phyloP scores from a whole-genome alignment of 92 coral and sea anemone genomes.

The Nematostella vectensis region DNA sequence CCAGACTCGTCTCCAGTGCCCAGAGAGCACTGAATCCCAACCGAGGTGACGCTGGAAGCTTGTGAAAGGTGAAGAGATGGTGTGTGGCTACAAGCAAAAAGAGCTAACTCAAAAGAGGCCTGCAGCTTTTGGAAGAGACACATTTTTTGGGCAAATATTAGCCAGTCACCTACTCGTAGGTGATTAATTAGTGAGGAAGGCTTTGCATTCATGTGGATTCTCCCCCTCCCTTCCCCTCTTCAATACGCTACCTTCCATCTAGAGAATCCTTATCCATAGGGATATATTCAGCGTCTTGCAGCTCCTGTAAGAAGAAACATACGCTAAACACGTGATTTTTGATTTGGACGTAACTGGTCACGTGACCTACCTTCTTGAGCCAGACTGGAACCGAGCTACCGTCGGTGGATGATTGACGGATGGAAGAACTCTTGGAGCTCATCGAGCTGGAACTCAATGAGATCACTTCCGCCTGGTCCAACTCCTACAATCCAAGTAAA shows the following conservation, averaged over 20 bases:
- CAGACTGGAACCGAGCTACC: constrained; percentile 77
- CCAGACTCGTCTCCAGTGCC: background rate
- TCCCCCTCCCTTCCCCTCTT: no score
- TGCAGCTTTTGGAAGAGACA: no score
- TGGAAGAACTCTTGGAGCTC: constrained; percentile 23
- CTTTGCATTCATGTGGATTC: no score
- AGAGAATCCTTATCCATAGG: constrained; percentile 37
- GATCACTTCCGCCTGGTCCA: constrained; percentile 74
- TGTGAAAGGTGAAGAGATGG: no score
- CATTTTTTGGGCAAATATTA: no score
- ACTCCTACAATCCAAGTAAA: constrained; percentile 37
- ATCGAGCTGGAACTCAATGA: constrained; percentile 45
- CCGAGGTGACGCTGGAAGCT: constrained; percentile 6
- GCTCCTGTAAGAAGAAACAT: constrained; percentile 84
- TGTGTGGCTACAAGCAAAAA: constrained; percentile 7
- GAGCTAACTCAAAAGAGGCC: no score
- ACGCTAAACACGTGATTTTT: no score
- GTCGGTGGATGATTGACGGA: constrained; percentile 27
- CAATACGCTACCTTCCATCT: constrained; percentile 16
- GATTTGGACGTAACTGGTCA: no score
- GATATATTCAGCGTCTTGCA: constrained; percentile 74
- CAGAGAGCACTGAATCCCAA: constrained; percentile 14
- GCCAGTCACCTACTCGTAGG: no score
- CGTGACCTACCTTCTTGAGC: constrained; percentile 62
- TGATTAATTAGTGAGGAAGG: no score